These are phyloP conservation scores for Penaeus chinensis DNA, from an alignment of 1,140 invertebrate species.

Conservation along the genomic window DNA sequence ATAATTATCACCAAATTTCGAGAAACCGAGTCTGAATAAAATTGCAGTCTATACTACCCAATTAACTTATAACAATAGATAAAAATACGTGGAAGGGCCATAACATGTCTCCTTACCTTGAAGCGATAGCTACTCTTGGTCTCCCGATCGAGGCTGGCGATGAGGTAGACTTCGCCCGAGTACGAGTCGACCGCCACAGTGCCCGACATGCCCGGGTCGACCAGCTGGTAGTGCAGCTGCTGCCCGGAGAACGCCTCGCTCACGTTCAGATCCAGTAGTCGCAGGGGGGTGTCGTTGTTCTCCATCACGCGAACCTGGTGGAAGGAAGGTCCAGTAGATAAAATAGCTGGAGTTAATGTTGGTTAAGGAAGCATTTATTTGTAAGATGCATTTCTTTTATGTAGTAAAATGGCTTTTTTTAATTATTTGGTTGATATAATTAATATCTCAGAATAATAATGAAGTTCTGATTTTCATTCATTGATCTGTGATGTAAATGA, in stretches of 20 bases:
- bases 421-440: too few species aligned
- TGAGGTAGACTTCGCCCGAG: conserved; percentile 37
- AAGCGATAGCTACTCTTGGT: not conserved
- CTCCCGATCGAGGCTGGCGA: conserved; percentile 45
- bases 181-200: conserved; percentile 36
- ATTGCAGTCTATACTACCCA: too few species aligned
- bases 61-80: too few species aligned
- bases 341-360: not conserved
- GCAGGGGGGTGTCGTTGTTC: conserved; percentile 51
- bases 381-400: too few species aligned
- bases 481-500: too few species aligned
- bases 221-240: conserved; percentile 30
- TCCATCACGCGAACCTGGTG: conserved; percentile 43
- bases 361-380: too few species aligned
- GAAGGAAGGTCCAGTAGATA: not conserved
- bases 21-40: too few species aligned
- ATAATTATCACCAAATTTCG: too few species aligned
- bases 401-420: too few species aligned
- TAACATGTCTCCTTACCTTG: conserved; percentile 1
- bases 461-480: too few species aligned
- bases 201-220: conserved; percentile 22
- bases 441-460: too few species aligned
- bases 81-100: too few species aligned
- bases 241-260: conserved; percentile 18
- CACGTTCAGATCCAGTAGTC: conserved; percentile 45